Base-by-base conservation (phyloP, 1,140 invertebrate species). In the Drosophila nannoptera region DNA sequence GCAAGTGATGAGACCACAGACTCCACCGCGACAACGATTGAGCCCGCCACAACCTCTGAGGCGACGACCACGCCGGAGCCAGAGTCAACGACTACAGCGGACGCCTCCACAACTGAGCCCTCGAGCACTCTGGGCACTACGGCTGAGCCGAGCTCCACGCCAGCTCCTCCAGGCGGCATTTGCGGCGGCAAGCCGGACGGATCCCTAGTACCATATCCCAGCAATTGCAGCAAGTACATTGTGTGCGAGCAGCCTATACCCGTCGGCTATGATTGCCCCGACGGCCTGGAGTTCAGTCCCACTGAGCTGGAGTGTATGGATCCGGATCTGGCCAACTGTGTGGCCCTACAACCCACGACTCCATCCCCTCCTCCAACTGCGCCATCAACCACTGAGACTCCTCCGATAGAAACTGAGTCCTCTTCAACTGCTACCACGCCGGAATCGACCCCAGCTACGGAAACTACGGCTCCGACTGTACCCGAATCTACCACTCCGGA, bases 191-290 rank as follows among this genome's bases (percentile, higher is more conserved):
- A 77, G 35, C 50, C 64, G 0, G 48, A 73, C 6, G 52, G 68
- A 9, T 56, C 69, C 3, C 29, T 43, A 0, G 73, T 88, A 4
- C 81, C 87, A 0, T 88, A 88, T 73, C 86, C 81, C 0, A 65
- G 69, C 49, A 74, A 88, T 55, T 88, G 87, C 8, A 72, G 52
- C 49, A 86, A 88, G 42, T 88, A 77, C 42, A 87, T 88, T 33
- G 14, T 50, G 0, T 88, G 87, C 12, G 38, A 68, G 11, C 32
- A 72, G 2, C 86, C 86, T 7, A 86, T 88, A 36, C 75, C 86
- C 0, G 70, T 82, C 46, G 86, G 75, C 1, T 74, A 67, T 52
- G 86, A 88, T 32, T 88, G 86, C 16, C 61, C 68, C 0, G 32
- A 50, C 0, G 73, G 67, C 2, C 54, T 87, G 50, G 80, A 88